phyloP scores from a whole-genome alignment of 2,888 invertebrate species.

The Quadroppia sp. region DNA sequence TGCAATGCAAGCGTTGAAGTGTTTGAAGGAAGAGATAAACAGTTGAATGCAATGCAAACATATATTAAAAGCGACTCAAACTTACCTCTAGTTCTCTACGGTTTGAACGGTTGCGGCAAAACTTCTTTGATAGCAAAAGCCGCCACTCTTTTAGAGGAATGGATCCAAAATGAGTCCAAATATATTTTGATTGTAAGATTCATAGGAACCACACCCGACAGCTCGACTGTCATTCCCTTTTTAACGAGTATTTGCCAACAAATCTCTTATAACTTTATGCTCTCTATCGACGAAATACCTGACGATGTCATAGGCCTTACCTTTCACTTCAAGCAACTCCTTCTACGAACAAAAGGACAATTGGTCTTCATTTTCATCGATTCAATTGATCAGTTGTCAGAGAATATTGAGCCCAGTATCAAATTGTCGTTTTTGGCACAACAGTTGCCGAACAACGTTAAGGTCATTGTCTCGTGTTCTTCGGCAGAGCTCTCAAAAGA shows the following conservation, averaged over 20 bases:
- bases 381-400: constrained; percentile 93
- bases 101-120: constrained; percentile 96
- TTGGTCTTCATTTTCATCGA: constrained; percentile 88
- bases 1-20: constrained; percentile 89
- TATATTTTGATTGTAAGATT: constrained; percentile 86
- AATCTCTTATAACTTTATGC: constrained; percentile 84
- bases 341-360: constrained; percentile 73
- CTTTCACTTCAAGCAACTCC: constrained; percentile 88
- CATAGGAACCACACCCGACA: constrained; percentile 94
- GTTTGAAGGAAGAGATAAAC: constrained; percentile 87
- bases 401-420: constrained; percentile 79
- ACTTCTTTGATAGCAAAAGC: constrained; percentile 90
- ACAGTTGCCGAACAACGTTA: constrained; percentile 78
- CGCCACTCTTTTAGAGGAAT: constrained; percentile 70
- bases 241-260: constrained; percentile 93
- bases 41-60: constrained; percentile 69
- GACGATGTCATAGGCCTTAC: constrained; percentile 93
- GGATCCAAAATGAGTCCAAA: constrained; percentile 56
- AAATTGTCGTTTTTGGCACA: constrained; percentile 95
- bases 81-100: constrained; percentile 77
- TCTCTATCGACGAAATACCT: constrained; percentile 88
- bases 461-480: constrained; percentile 88
- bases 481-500: constrained; percentile 81
- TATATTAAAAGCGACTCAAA: constrained; percentile 76
- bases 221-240: constrained; percentile 87